These are phyloP conservation scores for Globodera rostochiensis DNA, from an alignment of 1,140 invertebrate genomes.

Conservation along the genomic window DNA sequence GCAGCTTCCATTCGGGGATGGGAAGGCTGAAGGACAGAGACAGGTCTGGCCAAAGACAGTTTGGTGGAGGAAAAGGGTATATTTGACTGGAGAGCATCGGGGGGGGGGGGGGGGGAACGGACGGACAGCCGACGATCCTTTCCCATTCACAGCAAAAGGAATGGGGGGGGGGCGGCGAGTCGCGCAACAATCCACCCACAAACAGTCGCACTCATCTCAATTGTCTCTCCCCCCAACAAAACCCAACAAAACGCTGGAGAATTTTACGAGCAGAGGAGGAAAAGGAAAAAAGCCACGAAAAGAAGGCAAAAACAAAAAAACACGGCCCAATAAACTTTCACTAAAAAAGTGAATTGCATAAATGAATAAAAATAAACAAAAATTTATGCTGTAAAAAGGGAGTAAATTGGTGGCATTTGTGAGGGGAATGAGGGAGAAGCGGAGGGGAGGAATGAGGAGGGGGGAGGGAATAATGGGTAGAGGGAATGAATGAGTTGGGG, in stretches of 20 bases:
- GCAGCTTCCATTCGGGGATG: background rate
- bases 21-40: background rate
- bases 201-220: background rate
- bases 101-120: too few relatives aligned
- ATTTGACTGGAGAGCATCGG: background rate
- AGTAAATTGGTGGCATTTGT: too few relatives aligned
- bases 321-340: too few relatives aligned
- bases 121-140: background rate
- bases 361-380: too few relatives aligned
- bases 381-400: too few relatives aligned
- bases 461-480: too few relatives aligned
- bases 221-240: background rate
- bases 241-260: background rate
- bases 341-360: too few relatives aligned
- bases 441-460: background rate
- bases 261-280: background rate
- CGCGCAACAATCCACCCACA: background rate
- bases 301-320: too few relatives aligned
- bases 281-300: background rate
- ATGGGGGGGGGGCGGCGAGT: background rate
- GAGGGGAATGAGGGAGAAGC: background rate
- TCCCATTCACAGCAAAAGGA: background rate
- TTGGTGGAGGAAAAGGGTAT: background rate
- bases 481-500: too few relatives aligned
- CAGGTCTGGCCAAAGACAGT: background rate